Conservation (phyloP, 1,140 invertebrate genomes). For the Acyrthosiphon pisum region DNA sequence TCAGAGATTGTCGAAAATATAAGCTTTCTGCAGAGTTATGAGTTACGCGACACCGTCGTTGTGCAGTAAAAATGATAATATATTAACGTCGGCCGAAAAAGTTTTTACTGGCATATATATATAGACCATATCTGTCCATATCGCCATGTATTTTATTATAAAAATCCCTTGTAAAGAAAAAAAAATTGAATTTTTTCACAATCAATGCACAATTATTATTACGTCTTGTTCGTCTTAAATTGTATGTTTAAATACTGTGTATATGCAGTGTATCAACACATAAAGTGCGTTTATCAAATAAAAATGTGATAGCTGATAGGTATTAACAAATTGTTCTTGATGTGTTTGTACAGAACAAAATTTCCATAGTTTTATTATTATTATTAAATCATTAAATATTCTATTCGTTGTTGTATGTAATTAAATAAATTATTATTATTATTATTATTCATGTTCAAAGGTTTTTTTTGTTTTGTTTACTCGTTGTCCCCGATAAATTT, state of each 20-base stretch:
- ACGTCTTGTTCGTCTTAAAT: neutral
- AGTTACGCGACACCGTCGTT: neutral
- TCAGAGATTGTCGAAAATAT: neutral
- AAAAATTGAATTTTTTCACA: neutral
- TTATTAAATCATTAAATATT: neutral
- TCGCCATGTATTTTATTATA: neutral
- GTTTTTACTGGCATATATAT: neutral
- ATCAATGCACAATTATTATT: neutral
- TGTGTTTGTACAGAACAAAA: neutral
- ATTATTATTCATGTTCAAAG: neutral
- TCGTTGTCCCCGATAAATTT: neutral
- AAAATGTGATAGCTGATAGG: neutral
- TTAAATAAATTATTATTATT: neutral
- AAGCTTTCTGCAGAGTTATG: neutral
- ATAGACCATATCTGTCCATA: neutral
- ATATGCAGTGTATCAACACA: neutral
- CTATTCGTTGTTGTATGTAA: neutral
- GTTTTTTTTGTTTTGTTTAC: neutral
- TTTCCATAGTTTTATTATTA: neutral
- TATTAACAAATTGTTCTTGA: neutral
- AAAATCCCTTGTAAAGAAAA: neutral
- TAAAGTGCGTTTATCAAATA: neutral
- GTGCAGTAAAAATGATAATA: neutral
- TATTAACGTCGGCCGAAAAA: neutral
- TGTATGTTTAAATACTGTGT: neutral